Evolutionary conservation across 2,113 vertebrate species (phyloP).

Genomic region (Cynocephalus volans): DNA sequence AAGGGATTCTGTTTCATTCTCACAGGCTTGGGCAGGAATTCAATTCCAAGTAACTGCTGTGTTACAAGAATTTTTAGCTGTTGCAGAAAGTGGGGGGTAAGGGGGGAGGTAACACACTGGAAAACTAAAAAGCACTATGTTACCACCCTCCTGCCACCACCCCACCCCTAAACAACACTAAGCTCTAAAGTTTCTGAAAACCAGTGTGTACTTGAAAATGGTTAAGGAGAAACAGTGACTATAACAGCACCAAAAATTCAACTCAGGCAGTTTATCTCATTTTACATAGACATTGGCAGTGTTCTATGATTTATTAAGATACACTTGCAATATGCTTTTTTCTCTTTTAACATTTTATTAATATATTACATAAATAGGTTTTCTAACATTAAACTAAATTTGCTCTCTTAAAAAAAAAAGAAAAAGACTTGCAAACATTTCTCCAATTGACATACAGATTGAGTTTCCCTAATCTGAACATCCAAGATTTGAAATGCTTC

Average conservation of each 20-base stretch:
- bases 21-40: conserved; percentile 72
- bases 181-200: conserved; percentile 61
- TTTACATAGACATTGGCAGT: conserved; percentile 3
- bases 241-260: conserved; percentile 20
- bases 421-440: conserved; percentile 3
- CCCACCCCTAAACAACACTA: not conserved
- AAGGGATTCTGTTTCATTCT: conserved; percentile 69
- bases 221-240: conserved; percentile 15
- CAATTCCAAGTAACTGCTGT: conserved; percentile 65
- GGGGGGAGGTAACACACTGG: no score
- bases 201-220: conserved; percentile 8
- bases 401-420: not conserved
- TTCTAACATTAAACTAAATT: not conserved
- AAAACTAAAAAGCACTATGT: not conserved
- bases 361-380: not conserved
- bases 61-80: conserved; percentile 65
- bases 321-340: not conserved
- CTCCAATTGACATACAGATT: not conserved
- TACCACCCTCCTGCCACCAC: not conserved
- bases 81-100: conserved; percentile 57
- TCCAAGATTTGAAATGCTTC: no score
- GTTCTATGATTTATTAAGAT: conserved; percentile 39
- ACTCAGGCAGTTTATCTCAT: not conserved
- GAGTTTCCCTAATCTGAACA: no score
- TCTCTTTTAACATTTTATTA: not conserved